These are phyloP conservation scores for Thinocorus orbignyianus DNA, from an alignment of 2,113 vertebrate genomes.

Conservation along the genomic window DNA sequence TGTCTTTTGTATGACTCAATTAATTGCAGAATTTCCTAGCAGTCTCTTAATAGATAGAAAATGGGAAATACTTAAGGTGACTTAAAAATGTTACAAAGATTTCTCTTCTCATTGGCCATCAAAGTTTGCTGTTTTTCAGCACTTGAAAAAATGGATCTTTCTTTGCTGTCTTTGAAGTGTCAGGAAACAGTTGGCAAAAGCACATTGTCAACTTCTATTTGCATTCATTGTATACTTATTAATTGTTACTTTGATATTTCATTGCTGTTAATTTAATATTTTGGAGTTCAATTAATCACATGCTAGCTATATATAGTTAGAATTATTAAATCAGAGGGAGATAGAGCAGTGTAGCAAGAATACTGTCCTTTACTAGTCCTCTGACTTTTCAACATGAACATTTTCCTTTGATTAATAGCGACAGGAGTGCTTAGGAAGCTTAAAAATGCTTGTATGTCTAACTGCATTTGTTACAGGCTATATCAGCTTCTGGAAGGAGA, in stretches of 20 bases:
- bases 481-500: slow-evolving; percentile 83
- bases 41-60: background rate
- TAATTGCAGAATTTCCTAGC: background rate
- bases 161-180: background rate
- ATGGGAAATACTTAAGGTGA: background rate
- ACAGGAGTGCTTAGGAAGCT: background rate
- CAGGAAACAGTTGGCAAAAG: background rate
- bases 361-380: background rate
- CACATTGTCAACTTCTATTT: background rate
- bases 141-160: background rate
- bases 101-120: background rate
- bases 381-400: background rate
- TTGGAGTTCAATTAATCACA: background rate
- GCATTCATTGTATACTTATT: background rate
- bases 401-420: background rate
- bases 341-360: background rate
- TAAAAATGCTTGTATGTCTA: background rate
- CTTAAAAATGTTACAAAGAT: background rate
- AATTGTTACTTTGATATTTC: background rate
- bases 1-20: background rate
- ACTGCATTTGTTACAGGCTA: slow-evolving; percentile 76
- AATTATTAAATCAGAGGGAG: background rate
- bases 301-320: background rate
- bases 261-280: background rate
- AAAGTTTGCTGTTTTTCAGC: background rate